Conservation (phyloP, 2,113 vertebrate genomes). For the Carollia perspicillata region DNA sequence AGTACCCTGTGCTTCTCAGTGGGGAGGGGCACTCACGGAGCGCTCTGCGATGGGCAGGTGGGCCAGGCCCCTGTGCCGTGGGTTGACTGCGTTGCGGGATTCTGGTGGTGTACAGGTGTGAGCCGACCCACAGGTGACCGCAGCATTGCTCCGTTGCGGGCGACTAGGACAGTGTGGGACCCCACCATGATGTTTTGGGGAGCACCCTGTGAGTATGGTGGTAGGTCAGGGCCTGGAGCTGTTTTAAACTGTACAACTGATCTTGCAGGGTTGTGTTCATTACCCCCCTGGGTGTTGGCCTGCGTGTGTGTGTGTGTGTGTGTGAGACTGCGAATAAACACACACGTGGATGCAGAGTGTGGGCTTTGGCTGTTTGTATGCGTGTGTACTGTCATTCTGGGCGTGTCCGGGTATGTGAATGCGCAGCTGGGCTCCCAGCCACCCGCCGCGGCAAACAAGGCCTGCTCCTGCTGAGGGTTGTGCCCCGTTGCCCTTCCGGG, state of each 20-base stretch:
- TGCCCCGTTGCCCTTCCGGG: conserved; percentile 73
- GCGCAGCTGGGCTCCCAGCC: neutral
- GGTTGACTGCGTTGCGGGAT: neutral
- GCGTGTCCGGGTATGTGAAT: neutral
- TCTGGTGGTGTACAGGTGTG: neutral
- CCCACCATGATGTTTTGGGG: neutral
- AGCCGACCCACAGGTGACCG: neutral
- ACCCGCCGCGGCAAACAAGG: neutral
- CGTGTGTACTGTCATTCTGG: neutral
- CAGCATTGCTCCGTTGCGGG: neutral
- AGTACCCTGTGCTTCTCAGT: fast-evolving
- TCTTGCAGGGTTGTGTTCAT: neutral
- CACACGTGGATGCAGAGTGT: neutral
- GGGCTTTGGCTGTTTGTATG: neutral
- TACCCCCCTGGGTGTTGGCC: neutral
- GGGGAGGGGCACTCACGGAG: neutral
- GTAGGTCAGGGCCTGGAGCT: neutral
- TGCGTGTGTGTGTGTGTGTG: conserved; percentile 34
- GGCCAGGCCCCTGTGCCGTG: neutral
- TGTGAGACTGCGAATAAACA: conserved; percentile 23
- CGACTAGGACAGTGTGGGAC: neutral
- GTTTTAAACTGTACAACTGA: neutral
- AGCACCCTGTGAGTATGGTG: neutral
- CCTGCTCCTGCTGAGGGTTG: conserved; percentile 10
- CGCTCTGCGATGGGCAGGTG: fast-evolving